phyloP scores from a whole-genome alignment of 2,888 invertebrate genomes.

The Balanococcus diminutus region DNA sequence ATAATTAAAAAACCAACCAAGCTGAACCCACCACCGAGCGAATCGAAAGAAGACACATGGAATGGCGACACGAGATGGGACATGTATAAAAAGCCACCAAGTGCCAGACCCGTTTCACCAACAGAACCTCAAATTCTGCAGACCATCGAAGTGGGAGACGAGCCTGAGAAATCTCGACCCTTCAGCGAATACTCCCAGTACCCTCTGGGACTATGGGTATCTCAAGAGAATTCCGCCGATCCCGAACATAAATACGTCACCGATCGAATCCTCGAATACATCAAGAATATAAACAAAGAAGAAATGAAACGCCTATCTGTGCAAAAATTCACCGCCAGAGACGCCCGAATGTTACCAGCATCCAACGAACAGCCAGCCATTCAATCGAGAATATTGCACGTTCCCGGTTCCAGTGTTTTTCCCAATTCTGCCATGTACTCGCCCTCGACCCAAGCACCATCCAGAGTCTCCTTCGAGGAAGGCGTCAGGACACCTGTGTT shows the following conservation, averaged over 20 bases:
- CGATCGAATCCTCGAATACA: constrained; percentile 64
- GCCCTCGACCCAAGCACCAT: constrained; percentile 65
- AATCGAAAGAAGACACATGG: neutral
- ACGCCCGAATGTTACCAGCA: constrained; percentile 42
- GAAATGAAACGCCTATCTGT: constrained; percentile 61
- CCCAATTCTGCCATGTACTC: constrained; percentile 71
- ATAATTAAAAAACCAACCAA: constrained; percentile 53
- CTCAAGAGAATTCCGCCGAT: constrained; percentile 12
- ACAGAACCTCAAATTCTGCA: constrained; percentile 38
- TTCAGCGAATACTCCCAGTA: constrained; percentile 46
- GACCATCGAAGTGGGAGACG: constrained; percentile 36
- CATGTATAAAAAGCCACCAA: constrained; percentile 39
- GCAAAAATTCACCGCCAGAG: constrained; percentile 48
- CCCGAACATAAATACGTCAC: constrained; percentile 58
- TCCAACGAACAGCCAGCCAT: constrained; percentile 64
- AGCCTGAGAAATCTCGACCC: constrained; percentile 18
- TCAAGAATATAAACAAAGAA: constrained; percentile 71
- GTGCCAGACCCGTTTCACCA: neutral
- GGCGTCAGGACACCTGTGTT: constrained; percentile 76
- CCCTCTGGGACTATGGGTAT: constrained; percentile 51
- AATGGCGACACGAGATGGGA: constrained; percentile 35
- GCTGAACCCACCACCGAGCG: neutral
- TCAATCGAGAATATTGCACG: constrained; percentile 75
- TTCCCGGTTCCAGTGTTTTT: constrained; percentile 68
- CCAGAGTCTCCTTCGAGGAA: constrained; percentile 68